phyloP scores from a whole-genome alignment of 1,140 invertebrate genomes.

The Archegozetes longisetosus region DNA sequence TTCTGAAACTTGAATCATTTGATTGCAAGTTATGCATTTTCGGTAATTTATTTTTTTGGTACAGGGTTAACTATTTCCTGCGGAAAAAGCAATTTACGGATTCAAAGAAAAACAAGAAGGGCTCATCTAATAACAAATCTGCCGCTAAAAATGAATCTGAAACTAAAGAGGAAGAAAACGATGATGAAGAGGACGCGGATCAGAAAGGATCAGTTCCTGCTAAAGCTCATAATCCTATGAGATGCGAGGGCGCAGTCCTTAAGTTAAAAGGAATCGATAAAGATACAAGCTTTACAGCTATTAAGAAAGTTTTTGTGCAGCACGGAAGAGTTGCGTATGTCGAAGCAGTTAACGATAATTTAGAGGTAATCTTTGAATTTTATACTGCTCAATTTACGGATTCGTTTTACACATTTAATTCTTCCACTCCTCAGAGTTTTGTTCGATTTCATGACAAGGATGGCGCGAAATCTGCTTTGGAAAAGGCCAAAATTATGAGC shows the following conservation, averaged over 20 bases:
- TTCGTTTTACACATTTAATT: neutral
- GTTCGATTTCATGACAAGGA: constrained; percentile 9
- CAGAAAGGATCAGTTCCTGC: neutral
- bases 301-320: constrained; percentile 4
- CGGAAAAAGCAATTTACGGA: constrained; percentile 6
- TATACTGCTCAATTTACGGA: neutral
- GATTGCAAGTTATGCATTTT: neutral
- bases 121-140: too few species aligned
- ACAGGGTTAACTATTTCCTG: constrained; percentile 11
- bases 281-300: constrained; percentile 8
- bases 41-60: constrained; percentile 10
- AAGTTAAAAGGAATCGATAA: constrained; percentile 1
- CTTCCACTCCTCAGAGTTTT: neutral
- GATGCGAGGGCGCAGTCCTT: constrained; percentile 5
- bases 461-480: constrained; percentile 8
- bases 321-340: constrained; percentile 7
- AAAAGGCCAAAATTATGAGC: neutral
- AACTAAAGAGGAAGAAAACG: neutral
- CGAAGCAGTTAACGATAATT: neutral
- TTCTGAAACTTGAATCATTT: neutral
- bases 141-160: constrained; percentile 3
- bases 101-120: neutral
- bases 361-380: constrained; percentile 4
- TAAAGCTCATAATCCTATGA: neutral
- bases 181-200: neutral